These are phyloP conservation scores for Numida meleagris DNA, from an alignment of 2,113 vertebrate genomes.

Conservation along the genomic window DNA sequence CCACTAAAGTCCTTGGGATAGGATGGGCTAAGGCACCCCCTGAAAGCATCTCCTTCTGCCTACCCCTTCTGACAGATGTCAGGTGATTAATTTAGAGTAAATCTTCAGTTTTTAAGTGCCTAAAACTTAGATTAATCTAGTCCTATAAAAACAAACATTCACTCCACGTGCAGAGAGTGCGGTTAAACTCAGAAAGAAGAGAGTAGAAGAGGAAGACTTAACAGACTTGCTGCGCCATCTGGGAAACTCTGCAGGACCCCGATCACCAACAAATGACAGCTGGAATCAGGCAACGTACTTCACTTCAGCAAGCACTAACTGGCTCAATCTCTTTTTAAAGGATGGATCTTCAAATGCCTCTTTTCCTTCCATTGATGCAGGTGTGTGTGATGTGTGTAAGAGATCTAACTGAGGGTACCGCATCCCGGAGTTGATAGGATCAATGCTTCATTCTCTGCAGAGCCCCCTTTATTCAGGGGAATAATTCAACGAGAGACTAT, in stretches of 20 bases:
- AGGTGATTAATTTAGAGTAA: neutral
- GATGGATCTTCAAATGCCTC: constrained; percentile 52
- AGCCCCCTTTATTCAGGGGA: constrained; percentile 66
- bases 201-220: neutral
- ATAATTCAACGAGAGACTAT: constrained; percentile 62
- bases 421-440: constrained; percentile 54
- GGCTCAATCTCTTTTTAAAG: constrained; percentile 51
- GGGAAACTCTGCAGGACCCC: constrained; percentile 27
- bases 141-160: neutral
- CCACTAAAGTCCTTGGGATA: neutral
- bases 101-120: neutral
- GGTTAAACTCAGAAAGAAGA: neutral
- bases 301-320: constrained; percentile 67
- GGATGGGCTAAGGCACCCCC: neutral
- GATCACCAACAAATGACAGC: constrained; percentile 41
- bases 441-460: constrained; percentile 66
- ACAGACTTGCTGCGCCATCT: constrained; percentile 37
- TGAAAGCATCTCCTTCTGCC: neutral
- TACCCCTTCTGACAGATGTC: neutral
- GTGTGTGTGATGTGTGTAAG: constrained; percentile 67
- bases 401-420: constrained; percentile 62
- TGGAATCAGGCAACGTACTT: constrained; percentile 55
- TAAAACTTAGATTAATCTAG: neutral
- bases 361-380: constrained; percentile 56
- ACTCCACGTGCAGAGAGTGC: neutral